Evolutionary conservation across 2,888 invertebrate genomes (phyloP), one percentile per base, ranked within the genome.

Genomic region (Danaus chrysippus): DNA sequence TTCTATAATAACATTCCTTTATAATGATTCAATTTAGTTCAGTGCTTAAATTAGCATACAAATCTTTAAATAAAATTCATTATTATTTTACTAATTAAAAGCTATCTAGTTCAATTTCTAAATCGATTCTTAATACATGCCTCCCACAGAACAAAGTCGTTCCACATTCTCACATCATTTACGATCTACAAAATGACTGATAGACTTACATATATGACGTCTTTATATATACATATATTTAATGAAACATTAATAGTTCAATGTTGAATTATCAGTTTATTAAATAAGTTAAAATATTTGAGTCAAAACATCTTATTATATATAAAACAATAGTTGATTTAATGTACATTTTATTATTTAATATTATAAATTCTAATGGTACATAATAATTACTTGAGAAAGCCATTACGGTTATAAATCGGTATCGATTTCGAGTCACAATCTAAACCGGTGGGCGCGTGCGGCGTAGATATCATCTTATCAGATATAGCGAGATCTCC

Each of bases 121-220:
- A 59, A 62, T 43, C 41, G 60, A 68, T 76, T 78, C 78, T 74
- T 69, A 75, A 77, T 78, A 71, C 70, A 73, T 81, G 79, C 86
- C 85, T 83, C 82, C 83, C 82, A 64, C 71, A 66, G 70, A 75
- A 83, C 82, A 83, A 83, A 82, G 76, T 70, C 64, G 60, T 69
- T 67, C 67, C 71, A 67, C 78, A 78, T 87, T 87, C 86, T 81
- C 87, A 87, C 86, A 86, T 84, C 82, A 83, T 80, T 86, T 85
- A 84, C 71, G 49, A 49, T 57, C 41, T 58, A 58, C 73, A 76
- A 78, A 79, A 83, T 86, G 86, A 86, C 77, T 79, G 86, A 86
- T 84, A 75, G 81, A 74, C 75, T 71, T 68, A 68, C 73, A 73
- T 72, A 23, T 23, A 23, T 34, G 6, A 34, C 23, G 23, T 71